Evolutionary conservation across 2,113 vertebrate species (phyloP), one percentile per base, ranked within the genome.

Genomic region (Myxocyprinus asiaticus): DNA sequence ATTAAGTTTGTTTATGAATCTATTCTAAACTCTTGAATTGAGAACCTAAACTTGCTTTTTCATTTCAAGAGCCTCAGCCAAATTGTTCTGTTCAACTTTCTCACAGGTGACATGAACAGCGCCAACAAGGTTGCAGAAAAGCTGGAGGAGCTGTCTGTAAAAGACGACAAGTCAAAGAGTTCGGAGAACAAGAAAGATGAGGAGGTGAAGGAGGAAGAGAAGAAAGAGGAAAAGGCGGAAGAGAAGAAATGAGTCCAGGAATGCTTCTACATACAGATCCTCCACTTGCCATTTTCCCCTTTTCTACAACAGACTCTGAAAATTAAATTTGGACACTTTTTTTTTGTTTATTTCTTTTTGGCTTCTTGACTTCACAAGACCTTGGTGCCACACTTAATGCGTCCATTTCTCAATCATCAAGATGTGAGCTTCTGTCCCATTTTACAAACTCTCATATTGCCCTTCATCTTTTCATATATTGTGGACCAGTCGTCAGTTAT

Each of bases 301-400:
- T 95, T 95, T 96, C 92, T 97, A 97, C 94, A 94, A 96, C 95
- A 96, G 95, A 98, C 96, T 98, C 93, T 33, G 22, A 33, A 96
- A 92, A 95, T 95, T 92, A 95, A 77, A 96, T 95, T 96, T 92
- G 93, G 94, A 92, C 86, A 82, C 94, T 33, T 33, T 33, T 33
- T n/a, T n/a, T n/a, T n/a, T n/a, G n/a, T 94, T 94, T 90, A 88
- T 91, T 91, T 91, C 89, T 89, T 85, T 83, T 95, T 92, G 91
- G 90, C 90, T 88, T 90, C 88, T 85, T 89, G 67, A 74, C 89
- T 89, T 91, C 88, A 91, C 87, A 90, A 90, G 89, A 88, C 88
- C 84, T 91, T 89, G 86, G 87, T 86, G 87, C 88, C 87, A 87
- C 92, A 94, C 78, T 90, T 88, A 92, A 89, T 91, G 88, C 91